phyloP scores from a whole-genome alignment of 2,888 invertebrate genomes.

The Labia minor region DNA sequence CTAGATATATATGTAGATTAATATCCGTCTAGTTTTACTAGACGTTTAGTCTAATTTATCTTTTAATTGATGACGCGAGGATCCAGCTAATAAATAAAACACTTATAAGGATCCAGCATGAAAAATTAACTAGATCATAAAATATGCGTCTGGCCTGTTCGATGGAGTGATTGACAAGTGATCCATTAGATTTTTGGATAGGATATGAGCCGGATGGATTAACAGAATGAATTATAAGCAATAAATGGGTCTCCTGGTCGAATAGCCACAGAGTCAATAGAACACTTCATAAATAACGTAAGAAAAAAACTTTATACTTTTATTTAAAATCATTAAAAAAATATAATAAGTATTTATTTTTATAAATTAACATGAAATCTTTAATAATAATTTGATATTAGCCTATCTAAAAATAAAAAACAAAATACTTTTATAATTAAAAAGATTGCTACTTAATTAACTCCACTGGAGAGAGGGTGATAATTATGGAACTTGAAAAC shows the following conservation, averaged over 20 bases:
- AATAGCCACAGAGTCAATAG: not conserved
- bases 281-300: not conserved
- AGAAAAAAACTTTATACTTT: too few species aligned
- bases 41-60: not conserved
- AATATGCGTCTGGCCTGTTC: not conserved
- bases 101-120: not conserved
- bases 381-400: too few species aligned
- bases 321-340: too few species aligned
- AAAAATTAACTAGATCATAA: constrained; percentile 13
- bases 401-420: too few species aligned
- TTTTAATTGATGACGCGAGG: not conserved
- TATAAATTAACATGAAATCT: too few species aligned
- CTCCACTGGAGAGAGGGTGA: too few species aligned
- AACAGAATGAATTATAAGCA: not conserved
- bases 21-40: too few species aligned
- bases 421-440: too few species aligned
- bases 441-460: too few species aligned
- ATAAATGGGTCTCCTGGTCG: not conserved
- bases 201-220: not conserved
- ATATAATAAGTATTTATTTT: too few species aligned
- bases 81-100: not conserved
- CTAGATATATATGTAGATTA: too few species aligned
- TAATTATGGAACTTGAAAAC: too few species aligned
- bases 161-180: constrained; percentile 7
- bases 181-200: constrained; percentile 1